Base-by-base conservation (phyloP, 1,140 invertebrate genomes). In the Oncopeltus fasciatus region DNA sequence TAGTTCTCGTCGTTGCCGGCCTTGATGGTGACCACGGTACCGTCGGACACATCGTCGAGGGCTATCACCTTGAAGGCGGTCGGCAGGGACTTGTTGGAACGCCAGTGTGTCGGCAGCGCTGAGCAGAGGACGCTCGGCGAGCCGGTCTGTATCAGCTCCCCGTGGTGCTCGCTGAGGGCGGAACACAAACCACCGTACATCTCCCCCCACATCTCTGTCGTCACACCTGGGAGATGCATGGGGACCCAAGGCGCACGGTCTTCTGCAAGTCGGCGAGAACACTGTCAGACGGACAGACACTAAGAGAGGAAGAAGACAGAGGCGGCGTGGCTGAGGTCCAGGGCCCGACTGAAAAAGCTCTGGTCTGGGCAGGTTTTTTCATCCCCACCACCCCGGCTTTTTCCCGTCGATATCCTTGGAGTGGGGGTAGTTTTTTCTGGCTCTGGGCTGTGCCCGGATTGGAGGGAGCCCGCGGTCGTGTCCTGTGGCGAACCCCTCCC, bases 1-100 rank as follows among this genome's bases (percentile, higher is more conserved):
- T 83, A 93, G 74, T 97, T 97, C 73, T 98, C 93, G 71, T 98
- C 95, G 73, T 98, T 98, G 20, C 95, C 95, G 31, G 92, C 94
- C 29, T 85, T 81, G 24, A 98, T 85, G 2, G 88, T 92, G 12
- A 98, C 95, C 61, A 92, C 71, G 0, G 95, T 98, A 26, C 95
- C 94, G 74, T 98, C 95, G 66, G 82, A 83, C 20, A 98, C 84
- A 64, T 95, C 91, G 63, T 91, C 89, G 47, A 98, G 73, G 0
- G 89, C 84, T 31, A 97, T 87, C 65, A 90, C 87, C 77, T 91
- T 92, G 78, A 97, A 98, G 1, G 92, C 89, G 2, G 89, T 81
- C 1, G 94, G 95, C 62, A 97, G 75, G 31, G 91, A 94, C 74
- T 98, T 98, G 77, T 96, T 97, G n/a, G 91, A 93, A 29, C 94